Evolutionary conservation across 2,113 vertebrate genomes (phyloP), one percentile per base, ranked within the genome.

Genomic region (Thomomys bottae): DNA sequence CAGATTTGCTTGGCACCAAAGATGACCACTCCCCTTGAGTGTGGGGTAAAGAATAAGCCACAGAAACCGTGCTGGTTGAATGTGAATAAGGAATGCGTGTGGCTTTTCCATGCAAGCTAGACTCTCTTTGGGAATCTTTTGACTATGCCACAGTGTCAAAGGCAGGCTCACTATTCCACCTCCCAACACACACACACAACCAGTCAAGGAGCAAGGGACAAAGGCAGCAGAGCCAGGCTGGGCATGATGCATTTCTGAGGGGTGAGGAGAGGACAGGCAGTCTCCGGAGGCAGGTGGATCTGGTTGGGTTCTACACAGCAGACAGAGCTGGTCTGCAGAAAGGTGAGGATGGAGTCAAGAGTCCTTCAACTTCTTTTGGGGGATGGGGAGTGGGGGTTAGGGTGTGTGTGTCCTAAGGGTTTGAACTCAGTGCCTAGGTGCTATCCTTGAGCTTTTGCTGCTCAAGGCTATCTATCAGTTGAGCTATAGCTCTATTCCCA

Each of bases 1-100:
- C 32, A 82, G 38, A 83, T 71, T 70, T 82, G 84, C 86, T 63
- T 49, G 34, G 28, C n/a, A 45, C 40, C 71, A 42, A 90, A 85
- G 49, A 42, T 0, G 8, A 4, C 8, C 34, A 38, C 59, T 88
- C 54, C 49, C 76, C 17, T 12, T 64, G 38, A 36, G 59, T 5
- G 7, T 8, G n/a, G 17, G 49, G 23, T 68, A 84, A 84, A 80
- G 42, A 80, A 45, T 45, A 94, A 88, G 40, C 28, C 63, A 32
- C 34, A 66, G 76, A 30, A 36, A 67, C 4, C 4, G 8, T 0
- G 26, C 49, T 26, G 45, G 68, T 32, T 36, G 45, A 28, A 54
- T 2, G 28, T n/a, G n/a, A n/a, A n/a, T 8, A 23, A 3, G 32
- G 72, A 24, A 45, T 8, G 32, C 10, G 45, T 66, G 24, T 54